Evolutionary conservation across 2,113 vertebrate species (phyloP).

Genomic region (Ictalurus punctatus): DNA sequence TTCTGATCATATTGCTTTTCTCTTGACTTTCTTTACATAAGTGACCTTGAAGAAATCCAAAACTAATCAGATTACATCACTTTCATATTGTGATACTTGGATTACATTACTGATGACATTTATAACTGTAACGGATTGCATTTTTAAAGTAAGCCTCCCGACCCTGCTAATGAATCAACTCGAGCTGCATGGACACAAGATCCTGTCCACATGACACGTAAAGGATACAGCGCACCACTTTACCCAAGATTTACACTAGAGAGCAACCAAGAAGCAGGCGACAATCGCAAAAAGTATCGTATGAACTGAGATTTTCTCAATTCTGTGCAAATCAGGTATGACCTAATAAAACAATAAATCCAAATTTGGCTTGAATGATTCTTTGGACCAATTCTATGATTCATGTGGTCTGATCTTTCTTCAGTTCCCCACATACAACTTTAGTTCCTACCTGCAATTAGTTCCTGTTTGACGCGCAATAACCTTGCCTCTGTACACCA

Average conservation of each 20-base stretch:
- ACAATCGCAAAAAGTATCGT: neutral
- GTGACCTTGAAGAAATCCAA: too few relatives aligned
- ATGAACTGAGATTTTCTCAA: neutral
- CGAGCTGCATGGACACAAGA: neutral
- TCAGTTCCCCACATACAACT: neutral
- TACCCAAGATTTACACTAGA: neutral
- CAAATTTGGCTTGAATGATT: neutral
- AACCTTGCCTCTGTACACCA: too few relatives aligned
- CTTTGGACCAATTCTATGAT: neutral
- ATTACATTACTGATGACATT: too few relatives aligned
- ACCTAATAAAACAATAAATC: neutral
- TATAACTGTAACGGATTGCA: too few relatives aligned
- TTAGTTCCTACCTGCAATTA: neutral
- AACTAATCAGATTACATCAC: too few relatives aligned
- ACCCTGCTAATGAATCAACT: too few relatives aligned
- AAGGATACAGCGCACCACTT: neutral
- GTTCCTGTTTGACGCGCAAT: neutral
- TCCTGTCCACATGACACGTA: neutral
- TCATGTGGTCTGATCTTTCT: neutral
- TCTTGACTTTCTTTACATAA: too few relatives aligned
- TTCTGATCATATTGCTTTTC: too few relatives aligned
- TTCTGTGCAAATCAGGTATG: neutral
- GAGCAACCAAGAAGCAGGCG: neutral
- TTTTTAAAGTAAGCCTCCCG: too few relatives aligned
- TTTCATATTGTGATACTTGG: too few relatives aligned